Base-by-base conservation (phyloP, 2,113 vertebrate genomes). In the Xenopus borealis region DNA sequence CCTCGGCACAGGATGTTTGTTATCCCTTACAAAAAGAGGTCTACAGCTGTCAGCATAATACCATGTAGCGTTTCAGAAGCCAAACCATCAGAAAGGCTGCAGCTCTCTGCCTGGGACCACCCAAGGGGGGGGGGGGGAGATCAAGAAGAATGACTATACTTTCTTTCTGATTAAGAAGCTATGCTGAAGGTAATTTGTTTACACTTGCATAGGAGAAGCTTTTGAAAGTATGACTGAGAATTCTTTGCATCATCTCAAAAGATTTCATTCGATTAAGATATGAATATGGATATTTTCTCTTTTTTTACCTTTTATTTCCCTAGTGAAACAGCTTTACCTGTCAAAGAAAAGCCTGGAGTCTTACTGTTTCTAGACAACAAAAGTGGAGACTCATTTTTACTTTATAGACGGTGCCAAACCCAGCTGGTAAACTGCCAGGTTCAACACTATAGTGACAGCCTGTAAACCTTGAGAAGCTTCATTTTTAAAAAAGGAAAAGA, bases 21-120 rank as follows among this genome's bases (percentile, higher is more conserved):
- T 91, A 91, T 89, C 86, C 85, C 84, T 83, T 87, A 91, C 89
- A 91, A 89, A 93, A 91, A 85, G 89, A 88, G 89, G 88, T 86
- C 91, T 86, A 89, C 89, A 91, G 91, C 91, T 92, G 91, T 91
- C 88, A 89, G 85, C 82, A 81, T 72, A 89, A 88, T 83, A 82
- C 81, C 83, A 72, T 78, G 81, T 61, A 83, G 86, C 85, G 85
- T 85, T 87, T 89, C 86, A 87, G 86, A 86, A 89, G 82, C 86
- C 86, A 86, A 81, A 74, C 81, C 82, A 82, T 86, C 82, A 79
- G 81, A 80, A 85, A 86, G 82, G 80, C 83, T 68, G 86, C 80
- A 27, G 82, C 80, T 89, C 70, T 84, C 86, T 83, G 83, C 77
- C 85, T 85, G 88, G 80, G 90, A 91, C 91, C 91, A 89, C 91